These are phyloP conservation scores for human DNA, from an alignment of 2,113 vertebrate genomes.

Conservation along the genomic window GRCh38 chr22:39448501-39449000, in stretches of 20 bases:
- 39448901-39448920: not conserved
- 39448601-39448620: not conserved
- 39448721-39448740: not conserved
- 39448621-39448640: not conserved
- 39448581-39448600: not conserved
- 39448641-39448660: not conserved
- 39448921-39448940: not conserved
- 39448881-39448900: not conserved
- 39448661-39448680: not conserved
- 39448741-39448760: not conserved
- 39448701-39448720: not conserved
- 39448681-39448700: not conserved
- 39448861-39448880: not conserved
- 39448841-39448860: fast-evolving
- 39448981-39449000: not conserved
- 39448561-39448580: not conserved
- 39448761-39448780: not conserved
- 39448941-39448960: not conserved
- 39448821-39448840: too few relatives aligned
- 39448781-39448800: not conserved
- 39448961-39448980: not conserved
- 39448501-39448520: not conserved
- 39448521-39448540: not conserved
- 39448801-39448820: not conserved
- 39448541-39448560: not conserved